A percentile compares a stretch with the other conserved stretches of the same genome.
Evolutionary conservation across 2,113 vertebrate species (phyloP).

Genomic region (Stigmatopora nigra): DNA sequence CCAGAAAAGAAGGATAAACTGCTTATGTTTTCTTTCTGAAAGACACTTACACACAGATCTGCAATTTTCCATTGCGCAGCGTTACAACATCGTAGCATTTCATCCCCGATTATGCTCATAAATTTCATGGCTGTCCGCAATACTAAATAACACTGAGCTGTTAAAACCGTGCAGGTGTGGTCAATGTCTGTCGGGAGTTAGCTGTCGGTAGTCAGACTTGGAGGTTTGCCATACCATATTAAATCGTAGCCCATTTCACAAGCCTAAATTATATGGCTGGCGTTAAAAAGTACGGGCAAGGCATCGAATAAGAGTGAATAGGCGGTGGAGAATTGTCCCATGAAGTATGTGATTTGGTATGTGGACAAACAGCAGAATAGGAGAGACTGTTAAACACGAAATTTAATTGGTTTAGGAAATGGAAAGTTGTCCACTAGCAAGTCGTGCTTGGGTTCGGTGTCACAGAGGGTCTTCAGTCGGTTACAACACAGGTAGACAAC

Average conservation of each 20-base stretch:
- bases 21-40: not conserved
- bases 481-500: not conserved
- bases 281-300: conserved; percentile 46
- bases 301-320: conserved; percentile 35
- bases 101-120: conserved; percentile 5
- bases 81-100: not conserved
- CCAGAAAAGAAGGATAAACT: not conserved
- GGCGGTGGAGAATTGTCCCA: conserved; percentile 39
- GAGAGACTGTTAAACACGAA: not conserved
- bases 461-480: too few relatives aligned
- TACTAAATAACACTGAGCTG: conserved; percentile 42
- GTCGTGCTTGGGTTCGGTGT: too few relatives aligned
- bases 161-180: conserved; percentile 56
- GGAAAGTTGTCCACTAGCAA: not conserved
- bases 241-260: conserved; percentile 53
- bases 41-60: not conserved
- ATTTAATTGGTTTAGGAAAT: not conserved
- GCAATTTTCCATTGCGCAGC: not conserved
- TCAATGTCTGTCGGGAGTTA: conserved; percentile 40
- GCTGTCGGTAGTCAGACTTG: conserved; percentile 36
- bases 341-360: conserved; percentile 49
- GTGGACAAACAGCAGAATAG: conserved; percentile 39
- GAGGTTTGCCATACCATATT: conserved; percentile 54
- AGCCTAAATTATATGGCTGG: conserved; percentile 46
- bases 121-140: conserved; percentile 22